Conservation (phyloP, 2,888 invertebrate species). For the Lamellibrachia columna region DNA sequence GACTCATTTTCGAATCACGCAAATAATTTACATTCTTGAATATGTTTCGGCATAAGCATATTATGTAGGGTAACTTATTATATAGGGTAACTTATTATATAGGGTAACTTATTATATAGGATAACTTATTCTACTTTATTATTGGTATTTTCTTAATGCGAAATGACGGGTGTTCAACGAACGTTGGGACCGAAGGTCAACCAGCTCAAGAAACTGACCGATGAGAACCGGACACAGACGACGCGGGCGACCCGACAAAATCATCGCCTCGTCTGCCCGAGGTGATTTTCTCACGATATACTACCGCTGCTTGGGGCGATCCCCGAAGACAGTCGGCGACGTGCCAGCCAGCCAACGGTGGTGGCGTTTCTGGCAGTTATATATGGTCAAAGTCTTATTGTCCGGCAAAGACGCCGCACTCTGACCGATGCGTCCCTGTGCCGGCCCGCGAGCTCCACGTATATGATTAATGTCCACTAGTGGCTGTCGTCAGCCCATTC, state of each 20-base stretch:
- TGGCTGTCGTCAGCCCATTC: background rate
- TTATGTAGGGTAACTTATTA: too few relatives aligned
- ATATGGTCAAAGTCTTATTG: background rate
- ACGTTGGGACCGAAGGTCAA: background rate
- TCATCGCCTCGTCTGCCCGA: background rate
- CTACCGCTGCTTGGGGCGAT: background rate
- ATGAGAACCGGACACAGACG: background rate
- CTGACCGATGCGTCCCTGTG: background rate
- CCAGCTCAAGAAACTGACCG: background rate
- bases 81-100: too few relatives aligned
- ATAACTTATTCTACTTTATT: too few relatives aligned
- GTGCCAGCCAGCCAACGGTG: background rate
- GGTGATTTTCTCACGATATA: background rate
- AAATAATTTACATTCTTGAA: too few relatives aligned
- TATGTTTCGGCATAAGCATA: too few relatives aligned
- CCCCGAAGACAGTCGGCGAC: background rate
- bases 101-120: too few relatives aligned
- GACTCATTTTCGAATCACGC: too few relatives aligned
- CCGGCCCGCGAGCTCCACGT: background rate
- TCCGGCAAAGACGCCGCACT: background rate
- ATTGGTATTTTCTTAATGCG: too few relatives aligned
- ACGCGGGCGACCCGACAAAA: background rate
- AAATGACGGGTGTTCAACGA: background rate
- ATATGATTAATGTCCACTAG: conserved; percentile 10
- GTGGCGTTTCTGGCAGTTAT: background rate